Percentiles rank a stretch among this genome's conserved stretches.
Evolutionary conservation across 2,888 invertebrate species (phyloP).

Genomic region (Lepas anatifera): DNA sequence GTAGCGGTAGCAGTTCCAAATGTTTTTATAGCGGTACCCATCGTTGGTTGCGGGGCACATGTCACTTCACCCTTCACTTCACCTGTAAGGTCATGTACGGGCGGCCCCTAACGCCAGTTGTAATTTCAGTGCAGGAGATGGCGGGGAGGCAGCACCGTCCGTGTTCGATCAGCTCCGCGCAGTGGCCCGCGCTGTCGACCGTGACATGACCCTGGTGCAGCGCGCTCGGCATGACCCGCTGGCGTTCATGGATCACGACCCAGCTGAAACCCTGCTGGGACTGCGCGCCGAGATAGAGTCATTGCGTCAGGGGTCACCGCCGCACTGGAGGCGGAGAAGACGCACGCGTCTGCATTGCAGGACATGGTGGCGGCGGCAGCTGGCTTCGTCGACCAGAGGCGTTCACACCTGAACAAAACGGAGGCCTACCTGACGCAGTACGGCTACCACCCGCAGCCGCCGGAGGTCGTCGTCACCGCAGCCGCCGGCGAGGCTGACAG

Average conservation of each 20-base stretch:
- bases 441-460: not conserved
- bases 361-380: not conserved
- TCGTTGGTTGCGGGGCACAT: too few relatives aligned
- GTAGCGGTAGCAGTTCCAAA: too few relatives aligned
- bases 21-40: too few relatives aligned
- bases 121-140: too few relatives aligned
- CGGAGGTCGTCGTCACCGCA: not conserved
- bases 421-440: not conserved
- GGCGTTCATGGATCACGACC: not conserved
- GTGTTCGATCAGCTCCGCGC: not conserved
- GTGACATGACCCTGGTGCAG: not conserved
- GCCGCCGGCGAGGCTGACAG: not conserved
- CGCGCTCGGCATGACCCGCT: constrained; percentile 10
- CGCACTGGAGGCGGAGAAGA: not conserved
- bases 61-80: too few relatives aligned
- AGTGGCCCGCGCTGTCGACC: not conserved
- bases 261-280: not conserved
- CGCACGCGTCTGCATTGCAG: not conserved
- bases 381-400: not conserved
- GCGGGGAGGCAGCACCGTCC: too few relatives aligned
- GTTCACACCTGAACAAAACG: not conserved
- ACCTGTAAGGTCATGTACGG: too few relatives aligned
- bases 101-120: too few relatives aligned
- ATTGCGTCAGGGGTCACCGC: not conserved
- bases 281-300: not conserved